A percentile compares a stretch with the other conserved stretches of the same genome.
phyloP scores from a whole-genome alignment of 2,113 vertebrate species.

The Syngnathus floridae region DNA sequence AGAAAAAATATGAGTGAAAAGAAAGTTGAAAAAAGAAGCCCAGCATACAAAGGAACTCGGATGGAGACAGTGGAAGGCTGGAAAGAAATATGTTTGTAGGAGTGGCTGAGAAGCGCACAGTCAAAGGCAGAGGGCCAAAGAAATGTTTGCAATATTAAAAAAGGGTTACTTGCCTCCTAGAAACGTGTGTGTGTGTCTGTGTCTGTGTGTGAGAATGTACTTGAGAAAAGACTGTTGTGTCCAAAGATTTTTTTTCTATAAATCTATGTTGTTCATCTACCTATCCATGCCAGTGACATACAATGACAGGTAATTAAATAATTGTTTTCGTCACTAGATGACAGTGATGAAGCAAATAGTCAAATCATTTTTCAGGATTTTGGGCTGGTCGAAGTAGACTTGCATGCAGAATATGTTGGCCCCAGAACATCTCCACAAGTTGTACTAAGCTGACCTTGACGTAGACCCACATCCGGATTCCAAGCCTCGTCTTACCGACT shows the following conservation, averaged over 20 bases:
- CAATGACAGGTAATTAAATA: too few species aligned
- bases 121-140: slow-evolving; percentile 17
- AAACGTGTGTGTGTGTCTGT: slow-evolving; percentile 3
- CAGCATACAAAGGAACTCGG: slow-evolving; percentile 13
- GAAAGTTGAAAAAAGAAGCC: slow-evolving; percentile 15
- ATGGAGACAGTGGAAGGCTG: neutral
- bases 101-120: slow-evolving; percentile 21
- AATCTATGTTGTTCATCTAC: too few species aligned
- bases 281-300: too few species aligned
- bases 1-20: slow-evolving; percentile 2
- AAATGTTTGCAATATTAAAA: slow-evolving; percentile 30
- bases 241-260: too few species aligned
- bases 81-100: slow-evolving; percentile 20
- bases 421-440: neutral
- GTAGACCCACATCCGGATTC: neutral
- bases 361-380: too few species aligned
- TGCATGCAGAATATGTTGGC: neutral
- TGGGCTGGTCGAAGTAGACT: too few species aligned
- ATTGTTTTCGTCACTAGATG: too few species aligned
- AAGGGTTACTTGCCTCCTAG: neutral
- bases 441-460: neutral
- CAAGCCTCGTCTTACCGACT: neutral
- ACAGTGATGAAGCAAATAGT: too few species aligned
- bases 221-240: too few species aligned
- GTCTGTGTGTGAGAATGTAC: too few species aligned